Base-by-base conservation (phyloP, 2,797 vertebrate species). In the Channa striata region DNA sequence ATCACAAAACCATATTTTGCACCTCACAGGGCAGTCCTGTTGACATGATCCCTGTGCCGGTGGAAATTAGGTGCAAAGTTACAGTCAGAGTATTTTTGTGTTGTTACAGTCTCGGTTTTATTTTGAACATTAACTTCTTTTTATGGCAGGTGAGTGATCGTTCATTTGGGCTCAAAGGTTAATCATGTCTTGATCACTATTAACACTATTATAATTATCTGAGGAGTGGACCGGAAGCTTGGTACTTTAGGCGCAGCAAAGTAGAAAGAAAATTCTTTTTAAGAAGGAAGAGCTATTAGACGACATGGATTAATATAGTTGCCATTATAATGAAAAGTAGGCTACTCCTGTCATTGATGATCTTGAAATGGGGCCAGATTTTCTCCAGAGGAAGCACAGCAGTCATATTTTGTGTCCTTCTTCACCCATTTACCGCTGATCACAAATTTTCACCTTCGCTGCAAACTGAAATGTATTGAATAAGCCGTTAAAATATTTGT, bases 221-320 rank as follows among this genome's bases (percentile, higher is more conserved):
- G 43, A 53, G 23, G 14, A 59, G 40, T n/a, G n/a, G 25, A 40
- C 20, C n/a, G n/a, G n/a, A n/a, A 19, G 49, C 50, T 56, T 63
- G 11, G 68, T 40, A 10, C 20, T 11, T 71, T 64, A 76, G 74
- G 69, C 69, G 70, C 64, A 61, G 43, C 37, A 52, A 36, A 80
- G 56, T 46, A 58, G 46, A 73, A 66, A 19, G 51, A 72, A n/a
- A n/a, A n/a, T 30, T 30, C 25, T 30, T 30, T 30, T 30, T 30
- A 4, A 30, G 4, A 4, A 30, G 25, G 25, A 4, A 30, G 25
- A 43, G 57, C 40, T 72, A 49, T 80, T 66, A 76, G 61, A 86
- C 77, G 76, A 75, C 66, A 58, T 34, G 59, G 73, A 80, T 82
- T 81, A 80, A 77, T 85, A 64, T 79, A 85, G 74, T 56, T 72